These are phyloP conservation scores for Tricholauxania praeusta DNA, from an alignment of 2,888 invertebrate species.

Conservation along the genomic window DNA sequence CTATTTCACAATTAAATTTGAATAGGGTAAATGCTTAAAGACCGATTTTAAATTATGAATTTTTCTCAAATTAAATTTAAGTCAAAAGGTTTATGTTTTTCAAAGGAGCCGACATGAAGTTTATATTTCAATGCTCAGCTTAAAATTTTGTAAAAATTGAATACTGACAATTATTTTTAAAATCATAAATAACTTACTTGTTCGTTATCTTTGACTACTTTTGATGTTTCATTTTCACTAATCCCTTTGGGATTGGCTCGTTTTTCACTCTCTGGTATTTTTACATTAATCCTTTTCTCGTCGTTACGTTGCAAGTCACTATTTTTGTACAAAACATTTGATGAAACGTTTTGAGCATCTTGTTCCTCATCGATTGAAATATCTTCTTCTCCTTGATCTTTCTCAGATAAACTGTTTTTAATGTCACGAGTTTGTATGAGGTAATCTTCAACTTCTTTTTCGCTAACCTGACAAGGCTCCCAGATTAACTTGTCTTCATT, in stretches of 20 bases:
- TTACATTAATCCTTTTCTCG: slow-evolving; percentile 10
- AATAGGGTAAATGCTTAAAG: slow-evolving; percentile 5
- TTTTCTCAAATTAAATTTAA: not conserved
- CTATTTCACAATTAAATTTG: slow-evolving; percentile 46
- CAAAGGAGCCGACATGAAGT: no score
- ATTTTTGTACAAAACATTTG: no score
- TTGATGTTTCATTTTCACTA: slow-evolving; percentile 1
- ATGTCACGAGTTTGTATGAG: slow-evolving; percentile 70
- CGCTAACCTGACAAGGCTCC: slow-evolving; percentile 85
- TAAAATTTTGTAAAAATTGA: no score
- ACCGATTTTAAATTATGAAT: no score
- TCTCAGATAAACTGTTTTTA: slow-evolving; percentile 46
- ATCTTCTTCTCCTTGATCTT: slow-evolving; percentile 37
- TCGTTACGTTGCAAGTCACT: slow-evolving; percentile 26
- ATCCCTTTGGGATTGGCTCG: not conserved
- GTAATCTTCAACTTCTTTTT: slow-evolving; percentile 83
- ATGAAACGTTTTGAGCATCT: no score
- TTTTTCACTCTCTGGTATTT: slow-evolving; percentile 7
- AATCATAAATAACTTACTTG: slow-evolving; percentile 67
- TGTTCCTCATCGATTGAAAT: not conserved
- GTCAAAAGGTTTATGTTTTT: no score
- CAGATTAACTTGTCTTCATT: slow-evolving; percentile 95
- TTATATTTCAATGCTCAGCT: no score
- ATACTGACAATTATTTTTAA: not conserved
- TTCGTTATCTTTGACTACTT: slow-evolving; percentile 77